phyloP scores from a whole-genome alignment of 2,888 invertebrate species.

The Globia sparganii region DNA sequence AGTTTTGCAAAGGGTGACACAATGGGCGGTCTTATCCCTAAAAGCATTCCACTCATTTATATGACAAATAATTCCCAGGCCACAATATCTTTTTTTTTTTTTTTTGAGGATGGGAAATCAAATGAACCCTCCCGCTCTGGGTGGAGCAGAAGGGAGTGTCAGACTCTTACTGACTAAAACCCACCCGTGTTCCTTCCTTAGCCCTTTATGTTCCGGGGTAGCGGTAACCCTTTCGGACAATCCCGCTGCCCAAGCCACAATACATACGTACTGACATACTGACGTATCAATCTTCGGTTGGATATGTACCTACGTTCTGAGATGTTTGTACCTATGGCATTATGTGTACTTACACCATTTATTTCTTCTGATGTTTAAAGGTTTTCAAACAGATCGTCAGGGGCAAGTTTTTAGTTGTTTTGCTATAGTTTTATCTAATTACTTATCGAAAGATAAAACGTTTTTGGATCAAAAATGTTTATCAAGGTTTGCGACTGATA shows the following conservation, averaged over 20 bases:
- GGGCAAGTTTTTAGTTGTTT: not conserved
- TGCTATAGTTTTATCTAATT: conserved; percentile 14
- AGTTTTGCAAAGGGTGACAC: too few species aligned
- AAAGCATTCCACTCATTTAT: too few species aligned
- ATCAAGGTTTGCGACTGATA: conserved; percentile 39
- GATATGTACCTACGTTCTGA: not conserved
- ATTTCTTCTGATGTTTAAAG: not conserved
- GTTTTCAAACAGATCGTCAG: not conserved
- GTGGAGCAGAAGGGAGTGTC: too few species aligned
- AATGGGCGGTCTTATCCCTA: too few species aligned
- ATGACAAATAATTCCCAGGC: not conserved
- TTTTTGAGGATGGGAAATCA: too few species aligned
- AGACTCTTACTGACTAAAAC: too few species aligned
- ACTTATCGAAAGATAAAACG: conserved; percentile 25
- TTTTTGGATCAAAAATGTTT: conserved; percentile 22
- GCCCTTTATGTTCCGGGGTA: too few species aligned
- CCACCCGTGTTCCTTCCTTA: too few species aligned
- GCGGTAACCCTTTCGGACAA: too few species aligned
- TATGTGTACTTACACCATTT: not conserved
- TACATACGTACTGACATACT: too few species aligned
- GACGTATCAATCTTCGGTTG: not conserved
- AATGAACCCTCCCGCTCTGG: too few species aligned
- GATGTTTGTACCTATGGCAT: not conserved
- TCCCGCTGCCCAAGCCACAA: not conserved
- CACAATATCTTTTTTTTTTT: too few species aligned